Evolutionary conservation across 1,140 invertebrate genomes (phyloP), one percentile per base, ranked within the genome.

Genomic region (Drosophila sp.): DNA sequence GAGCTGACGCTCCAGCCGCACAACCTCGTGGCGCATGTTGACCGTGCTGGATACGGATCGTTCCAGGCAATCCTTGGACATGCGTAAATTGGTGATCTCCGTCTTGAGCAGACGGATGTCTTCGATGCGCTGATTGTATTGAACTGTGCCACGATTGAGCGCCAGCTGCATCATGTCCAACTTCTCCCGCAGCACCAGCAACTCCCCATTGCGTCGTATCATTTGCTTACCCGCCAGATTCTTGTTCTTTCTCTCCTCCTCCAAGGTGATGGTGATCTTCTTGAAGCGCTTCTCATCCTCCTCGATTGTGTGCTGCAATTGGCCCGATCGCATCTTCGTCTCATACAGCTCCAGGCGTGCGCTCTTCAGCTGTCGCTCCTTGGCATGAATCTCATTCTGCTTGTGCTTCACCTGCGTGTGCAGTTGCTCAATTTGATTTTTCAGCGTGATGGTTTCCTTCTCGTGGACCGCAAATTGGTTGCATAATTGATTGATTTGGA

Each of bases 51-150:
- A 92, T 2, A 95, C 93, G 29, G 93, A 94, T 32, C 94, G 94
- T 0, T 92, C 91, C 11, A 96, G 78, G n/a, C 95, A 77, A 5
- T 92, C 91, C 72, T 95, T 95, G 77, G 95, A 94, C 11, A 93
- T 93, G 0, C 93, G 91, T 27, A 97, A 90, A 72, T 94, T 94
- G 43, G 94, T 94, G 21, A 97, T 94, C 91, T 97, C 96, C 4
- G 96, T 89, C 62, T 96, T 96, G 4, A 97, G 92, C 3, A 96
- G 91, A 2, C 95, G 93, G 29, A 97, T 96, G 74, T 97, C 96
- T 41, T 96, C 95, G 9, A 96, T 80, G 16, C 95, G 92, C 66
- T 95, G 94, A 36, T 93, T 93, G 77, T 97, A 96, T 74, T 96
- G 94, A 4, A 92, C 89, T 4, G 56, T 80, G 21, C 96, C 96